Evolutionary conservation across 1,140 invertebrate species (phyloP), one percentile per base, ranked within the genome.

Genomic region (Agraylea sexmaculata): DNA sequence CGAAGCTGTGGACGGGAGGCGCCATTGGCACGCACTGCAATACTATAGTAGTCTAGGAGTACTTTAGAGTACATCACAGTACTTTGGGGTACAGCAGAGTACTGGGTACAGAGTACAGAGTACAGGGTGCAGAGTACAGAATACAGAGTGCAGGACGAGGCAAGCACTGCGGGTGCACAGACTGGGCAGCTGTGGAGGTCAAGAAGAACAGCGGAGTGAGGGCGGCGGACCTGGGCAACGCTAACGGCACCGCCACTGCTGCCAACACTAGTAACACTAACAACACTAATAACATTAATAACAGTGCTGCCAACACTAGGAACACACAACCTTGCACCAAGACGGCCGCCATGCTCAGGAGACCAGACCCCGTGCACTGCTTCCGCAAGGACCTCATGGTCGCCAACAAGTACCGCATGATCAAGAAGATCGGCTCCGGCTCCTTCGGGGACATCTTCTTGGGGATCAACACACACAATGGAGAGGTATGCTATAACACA

Each of bases 391-490:
- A 87, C 58, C 78, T 87, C 62, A 72, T 89, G 55, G 83, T 93
- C 53, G 87, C 82, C 53, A 78, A 78, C 52, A 92, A 93, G 67
- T 98, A 98, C 69, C 81, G 90, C 59, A 75, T 99, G 52, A 81
- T 95, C 53, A 74, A 93, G 51, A 95, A 95, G 75, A 97, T 99
- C 58, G 95, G 69, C 60, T 93, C 89, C 62, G 95, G 95, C 50
- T 97, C 93, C 3, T 99, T 99, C 69, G 95, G 95, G 59, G 94
- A 98, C 68, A 98, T 99, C 60, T 98, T 94, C 67, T 73, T 98
- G 53, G 92, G 87, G 47, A 92, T 96, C 64, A 96, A 95, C 73
- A 80, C 92, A 56, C 75, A 80, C 55, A 94, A 90, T 78, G 93
- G 92, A 64, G 93, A 96, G 79, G 84, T 87, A 70, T 72, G 63